Base-by-base conservation (phyloP, 2,113 vertebrate species). In the Tenebrosternarchus preto region DNA sequence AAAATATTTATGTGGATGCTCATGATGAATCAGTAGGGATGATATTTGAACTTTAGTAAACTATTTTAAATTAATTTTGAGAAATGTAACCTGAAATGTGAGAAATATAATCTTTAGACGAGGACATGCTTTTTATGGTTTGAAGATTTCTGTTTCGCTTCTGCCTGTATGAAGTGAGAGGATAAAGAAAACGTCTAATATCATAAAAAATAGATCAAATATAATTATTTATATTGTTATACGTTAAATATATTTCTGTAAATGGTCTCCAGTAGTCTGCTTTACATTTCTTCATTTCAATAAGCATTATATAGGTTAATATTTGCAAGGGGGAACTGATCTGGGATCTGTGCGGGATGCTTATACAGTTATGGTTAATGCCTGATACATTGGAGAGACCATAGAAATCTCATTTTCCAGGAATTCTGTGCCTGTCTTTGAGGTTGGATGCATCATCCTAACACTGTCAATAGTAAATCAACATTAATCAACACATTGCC, bases 391-490 rank as follows among this genome's bases (percentile, higher is more conserved):
- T 39, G 31, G 33, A 68, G 33, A 68, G 20, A 19, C 20, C 33
- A 68, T 11, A 36, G 5, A 68, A 31, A 66, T 9, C 20, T 59
- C 22, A n/a, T 59, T 50, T 76, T 76, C 24, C 11, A 43, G 36
- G 57, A 75, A 43, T 36, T 39, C 57, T 73, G 53, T 24, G 33
- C n/a, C 22, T 64, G 39, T n/a, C n/a, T 53, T 64, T 72, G 57
- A 55, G 25, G 59, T 39, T 73, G 1, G 0, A 53, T 24, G 4
- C 72, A 50, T 63, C 39, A 20, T 76, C 87, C 88, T 88, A 89
- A 89, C 85, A 88, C 27, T 88, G 88, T 88, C 86, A 88, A 87
- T 89, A 82, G 85, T 78, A n/a, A 39, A 69, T 50, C 43, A 50
- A 50, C 43, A 50, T 50, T 50, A 12, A 50, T 50, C 17, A 24